Base-by-base conservation (phyloP, 1,140 invertebrate species). In the Ruditapes philippinarum region DNA sequence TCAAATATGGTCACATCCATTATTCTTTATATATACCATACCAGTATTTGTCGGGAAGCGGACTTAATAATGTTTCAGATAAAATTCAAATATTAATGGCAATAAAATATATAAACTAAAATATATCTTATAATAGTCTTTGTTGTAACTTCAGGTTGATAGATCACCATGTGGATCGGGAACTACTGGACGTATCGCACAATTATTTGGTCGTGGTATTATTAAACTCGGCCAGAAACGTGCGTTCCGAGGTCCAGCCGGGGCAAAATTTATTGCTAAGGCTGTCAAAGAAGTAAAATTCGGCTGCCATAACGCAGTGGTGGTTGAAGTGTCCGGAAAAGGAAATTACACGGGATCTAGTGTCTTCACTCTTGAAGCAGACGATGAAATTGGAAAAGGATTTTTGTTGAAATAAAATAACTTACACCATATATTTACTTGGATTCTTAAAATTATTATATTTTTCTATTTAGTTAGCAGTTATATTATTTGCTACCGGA, bases 91-190 rank as follows among this genome's bases (percentile, higher is more conserved):
- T n/a, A n/a, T n/a, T n/a, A n/a, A n/a, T n/a, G n/a, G n/a, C n/a
- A n/a, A n/a, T n/a, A n/a, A n/a, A n/a, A n/a, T n/a, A n/a, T n/a
- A n/a, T n/a, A n/a, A n/a, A n/a, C n/a, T n/a, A n/a, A n/a, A n/a
- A n/a, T n/a, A n/a, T n/a, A n/a, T n/a, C n/a, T n/a, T n/a, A n/a
- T n/a, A n/a, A n/a, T n/a, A n/a, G n/a, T n/a, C n/a, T n/a, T n/a
- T n/a, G n/a, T n/a, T n/a, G n/a, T n/a, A n/a, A n/a, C 85, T 91
- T 5, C 91, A 96, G 95, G 93, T 95, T 7, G 95, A 95, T 76
- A 90, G 95, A 54, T 93, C 94, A 33, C 95, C 95, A 1, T 93
- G 92, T 76, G 95, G 95, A 0, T 96, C 95, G 0, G 95, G 95
- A 12, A 91, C 92, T 0, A 92, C 95, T 3, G 94, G 95, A 19